These are phyloP conservation scores for Sycophila texana DNA, from an alignment of 2,888 invertebrate species.

Conservation along the genomic window DNA sequence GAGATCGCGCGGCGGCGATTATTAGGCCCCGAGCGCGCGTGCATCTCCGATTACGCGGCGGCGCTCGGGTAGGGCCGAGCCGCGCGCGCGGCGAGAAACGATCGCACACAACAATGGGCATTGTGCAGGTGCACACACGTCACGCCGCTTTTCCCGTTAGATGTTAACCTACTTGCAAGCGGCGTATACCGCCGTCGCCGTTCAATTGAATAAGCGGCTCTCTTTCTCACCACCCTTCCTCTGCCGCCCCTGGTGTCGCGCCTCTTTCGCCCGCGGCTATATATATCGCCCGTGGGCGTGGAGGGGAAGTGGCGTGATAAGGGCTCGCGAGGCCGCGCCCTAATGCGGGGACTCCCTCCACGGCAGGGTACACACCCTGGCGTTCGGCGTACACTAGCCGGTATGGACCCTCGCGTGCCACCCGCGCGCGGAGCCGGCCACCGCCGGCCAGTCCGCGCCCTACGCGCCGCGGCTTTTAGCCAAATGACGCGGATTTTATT, in stretches of 20 bases:
- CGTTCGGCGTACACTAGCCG: no score
- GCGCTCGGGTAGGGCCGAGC: background rate
- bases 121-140: constrained; percentile 65
- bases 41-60: constrained; percentile 12
- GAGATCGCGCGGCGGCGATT: constrained; percentile 15
- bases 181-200: background rate
- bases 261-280: background rate
- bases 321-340: constrained; percentile 44
- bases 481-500: constrained; percentile 52
- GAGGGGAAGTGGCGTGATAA: constrained; percentile 51
- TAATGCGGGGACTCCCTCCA: constrained; percentile 25
- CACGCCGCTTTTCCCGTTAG: constrained; percentile 65
- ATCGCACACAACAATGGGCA: constrained; percentile 62
- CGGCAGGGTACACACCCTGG: constrained; percentile 36
- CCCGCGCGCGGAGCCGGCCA: background rate
- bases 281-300: constrained; percentile 25
- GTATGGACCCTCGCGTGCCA: no score
- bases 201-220: constrained; percentile 46
- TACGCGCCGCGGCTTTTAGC: constrained; percentile 44
- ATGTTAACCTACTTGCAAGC: constrained; percentile 59
- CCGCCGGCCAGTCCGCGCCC: background rate
- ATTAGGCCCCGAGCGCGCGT: background rate
- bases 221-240: constrained; percentile 16
- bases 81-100: background rate
- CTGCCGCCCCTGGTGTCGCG: background rate